Evolutionary conservation across 2,888 invertebrate species (phyloP), one percentile per base, ranked within the genome.

Genomic region (Dasysyrphus tricinctus): DNA sequence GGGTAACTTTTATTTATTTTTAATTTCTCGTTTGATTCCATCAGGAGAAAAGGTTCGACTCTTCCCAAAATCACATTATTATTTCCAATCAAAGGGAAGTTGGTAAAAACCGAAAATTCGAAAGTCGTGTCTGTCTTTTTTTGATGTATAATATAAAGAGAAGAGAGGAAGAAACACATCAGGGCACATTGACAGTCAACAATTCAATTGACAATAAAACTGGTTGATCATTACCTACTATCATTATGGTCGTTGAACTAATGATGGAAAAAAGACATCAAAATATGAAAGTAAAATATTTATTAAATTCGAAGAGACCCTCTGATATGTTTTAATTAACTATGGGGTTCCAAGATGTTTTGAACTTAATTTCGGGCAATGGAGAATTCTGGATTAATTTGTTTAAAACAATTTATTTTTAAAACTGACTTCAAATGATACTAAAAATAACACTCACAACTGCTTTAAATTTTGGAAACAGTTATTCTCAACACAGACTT

Each of bases 21-120:
- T 24, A 1, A 39, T 14, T 42, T 42, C 42, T 42, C 12, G 12
- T 49, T 39, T 47, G 39, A 29, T 44, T 24, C 8, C 19, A 47
- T 44, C 34, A 19, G 7, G 37, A 47, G 49, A n/a, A 65, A 67
- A 49, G 24, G 34, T 65, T 79, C 24, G 74, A 59, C 59, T 80
- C 74, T 51, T 67, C 42, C 42, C 12, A 39, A 67, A 79, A 65
- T 56, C 57, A 73, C 39, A 59, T 32, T n/a, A 32, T 32, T 8
- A 59, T 59, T 37, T 59, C 19, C 12, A 19, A 12, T 37, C 16
- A 59, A 59, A 37, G 6, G 12, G 12, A 37, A n/a, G 44, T n/a
- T n/a, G 44, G 14, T 42, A n/a, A 44, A 44, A 44, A n/a, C 1
- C 1, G 3, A n/a, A 44, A n/a, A 44, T 44, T n/a, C 44, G 3